Evolutionary conservation across 30 jellyfish, hydroid and myxozoan species (phyloP).

Genomic region (Turritopsis dohrnii): DNA sequence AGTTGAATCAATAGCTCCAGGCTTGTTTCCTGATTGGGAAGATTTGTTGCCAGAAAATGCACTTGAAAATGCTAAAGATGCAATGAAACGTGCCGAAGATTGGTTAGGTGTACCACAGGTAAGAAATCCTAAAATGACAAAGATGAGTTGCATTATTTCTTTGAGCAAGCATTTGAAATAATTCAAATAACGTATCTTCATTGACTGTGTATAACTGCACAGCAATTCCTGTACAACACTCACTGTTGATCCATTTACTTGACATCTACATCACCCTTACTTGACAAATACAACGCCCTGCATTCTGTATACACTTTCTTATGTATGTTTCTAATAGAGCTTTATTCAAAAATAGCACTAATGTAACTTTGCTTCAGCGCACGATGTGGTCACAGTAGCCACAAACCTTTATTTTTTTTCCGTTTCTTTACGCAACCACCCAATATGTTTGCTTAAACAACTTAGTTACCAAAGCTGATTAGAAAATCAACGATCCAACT

Average conservation of each 20-base stretch:
- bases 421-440: not conserved
- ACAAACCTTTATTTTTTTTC: too few species aligned
- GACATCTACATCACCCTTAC: not conserved
- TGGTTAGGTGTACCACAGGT: conserved; percentile 99
- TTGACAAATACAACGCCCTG: not conserved
- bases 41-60: conserved; percentile 72
- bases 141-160: not conserved
- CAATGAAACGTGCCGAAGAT: conserved; percentile 96
- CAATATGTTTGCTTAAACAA: not conserved
- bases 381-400: not conserved
- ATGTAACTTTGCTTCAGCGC: not conserved
- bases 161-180: not conserved
- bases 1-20: conserved; percentile 93
- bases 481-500: not conserved
- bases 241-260: not conserved
- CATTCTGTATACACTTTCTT: not conserved
- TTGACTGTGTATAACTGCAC: not conserved
- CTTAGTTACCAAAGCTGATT: not conserved
- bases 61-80: conserved; percentile 77
- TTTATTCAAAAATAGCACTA: not conserved
- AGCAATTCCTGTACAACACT: not conserved
- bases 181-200: not conserved
- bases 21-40: conserved; percentile 95
- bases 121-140: not conserved
- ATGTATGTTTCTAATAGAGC: too few species aligned